Conservation (phyloP, 2,888 invertebrate genomes). For the Chalcis sispes region DNA sequence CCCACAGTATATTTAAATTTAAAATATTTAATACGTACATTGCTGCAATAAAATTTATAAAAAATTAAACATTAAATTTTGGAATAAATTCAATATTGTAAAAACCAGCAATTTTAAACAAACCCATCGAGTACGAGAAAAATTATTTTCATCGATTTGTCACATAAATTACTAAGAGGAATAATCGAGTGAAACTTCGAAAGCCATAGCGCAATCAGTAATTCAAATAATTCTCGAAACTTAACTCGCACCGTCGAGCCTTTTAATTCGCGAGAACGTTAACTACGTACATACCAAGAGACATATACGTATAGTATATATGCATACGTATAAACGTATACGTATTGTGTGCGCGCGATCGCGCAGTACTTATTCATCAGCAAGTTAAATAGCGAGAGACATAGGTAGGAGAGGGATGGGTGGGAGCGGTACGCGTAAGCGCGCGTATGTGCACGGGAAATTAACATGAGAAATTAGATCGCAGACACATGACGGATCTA, state of each 20-base stretch:
- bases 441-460: conserved; percentile 25
- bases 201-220: conserved; percentile 15
- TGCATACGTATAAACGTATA: too few species aligned
- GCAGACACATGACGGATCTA: conserved; percentile 4
- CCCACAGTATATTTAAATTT: too few species aligned
- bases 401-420: conserved; percentile 10
- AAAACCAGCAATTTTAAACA: too few species aligned
- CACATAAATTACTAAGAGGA: not conserved
- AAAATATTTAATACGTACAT: too few species aligned
- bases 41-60: too few species aligned
- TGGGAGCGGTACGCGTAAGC: too few species aligned
- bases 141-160: too few species aligned
- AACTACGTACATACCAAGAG: not conserved
- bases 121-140: too few species aligned
- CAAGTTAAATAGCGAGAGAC: conserved; percentile 44
- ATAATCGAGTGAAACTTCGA: conserved; percentile 35
- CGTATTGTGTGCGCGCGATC: not conserved
- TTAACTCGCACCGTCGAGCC: not conserved
- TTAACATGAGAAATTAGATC: conserved; percentile 54
- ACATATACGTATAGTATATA: too few species aligned
- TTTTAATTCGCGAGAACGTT: conserved; percentile 11
- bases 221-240: not conserved
- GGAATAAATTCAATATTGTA: too few species aligned
- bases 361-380: conserved; percentile 41
- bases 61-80: too few species aligned